These are phyloP conservation scores for Emydura subglobosa DNA, from an alignment of 2,113 vertebrate species.

Conservation along the genomic window DNA sequence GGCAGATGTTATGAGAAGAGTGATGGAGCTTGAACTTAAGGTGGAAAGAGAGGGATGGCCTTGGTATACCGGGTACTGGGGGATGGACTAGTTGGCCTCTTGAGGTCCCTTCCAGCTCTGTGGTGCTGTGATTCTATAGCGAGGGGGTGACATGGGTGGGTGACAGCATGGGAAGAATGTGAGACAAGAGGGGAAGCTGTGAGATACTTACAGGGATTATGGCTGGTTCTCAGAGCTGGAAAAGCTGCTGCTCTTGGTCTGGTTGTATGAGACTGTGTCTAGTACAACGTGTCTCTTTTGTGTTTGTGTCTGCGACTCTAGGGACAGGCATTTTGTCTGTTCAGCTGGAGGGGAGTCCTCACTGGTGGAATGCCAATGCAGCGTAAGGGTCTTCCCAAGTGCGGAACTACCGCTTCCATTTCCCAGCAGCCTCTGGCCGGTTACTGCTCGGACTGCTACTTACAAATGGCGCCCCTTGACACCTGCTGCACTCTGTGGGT, in stretches of 20 bases:
- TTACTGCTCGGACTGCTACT: not conserved
- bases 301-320: conserved; percentile 51
- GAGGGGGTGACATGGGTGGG: not conserved
- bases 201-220: not conserved
- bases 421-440: not conserved
- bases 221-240: not conserved
- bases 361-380: conserved; percentile 87
- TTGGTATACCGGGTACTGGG: not conserved
- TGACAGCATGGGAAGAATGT: not conserved
- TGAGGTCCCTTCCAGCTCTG: not conserved
- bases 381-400: conserved; percentile 75
- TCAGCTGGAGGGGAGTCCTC: conserved; percentile 82
- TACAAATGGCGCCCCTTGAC: not conserved
- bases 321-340: conserved; percentile 85
- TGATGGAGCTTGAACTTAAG: not conserved
- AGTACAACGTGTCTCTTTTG: not conserved
- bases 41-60: not conserved
- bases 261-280: not conserved
- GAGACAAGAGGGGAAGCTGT: not conserved
- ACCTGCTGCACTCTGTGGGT: not conserved
- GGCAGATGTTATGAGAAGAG: not conserved
- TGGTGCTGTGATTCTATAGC: not conserved
- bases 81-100: not conserved
- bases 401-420: not conserved
- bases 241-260: not conserved